Percentiles rank a stretch among this genome's conserved stretches.
Conservation (phyloP, 2,797 vertebrate species). For the Enteromius thamalakanensis region DNA sequence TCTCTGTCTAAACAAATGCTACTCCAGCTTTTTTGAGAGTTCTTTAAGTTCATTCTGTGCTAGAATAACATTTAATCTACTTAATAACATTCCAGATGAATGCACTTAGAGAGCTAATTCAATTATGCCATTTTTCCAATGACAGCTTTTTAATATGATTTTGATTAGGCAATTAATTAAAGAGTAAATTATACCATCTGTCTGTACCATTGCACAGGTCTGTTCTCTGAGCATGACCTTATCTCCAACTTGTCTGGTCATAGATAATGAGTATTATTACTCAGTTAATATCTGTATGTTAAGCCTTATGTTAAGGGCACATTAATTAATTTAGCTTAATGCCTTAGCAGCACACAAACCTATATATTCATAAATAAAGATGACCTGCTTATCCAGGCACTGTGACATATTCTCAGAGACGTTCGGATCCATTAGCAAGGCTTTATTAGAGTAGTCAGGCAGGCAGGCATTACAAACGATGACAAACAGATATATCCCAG, state of each 20-base stretch:
- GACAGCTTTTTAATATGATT: constrained; percentile 31
- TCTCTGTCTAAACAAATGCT: not conserved
- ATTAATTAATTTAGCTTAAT: constrained; percentile 7
- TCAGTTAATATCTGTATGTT: not conserved
- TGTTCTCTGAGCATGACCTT: not conserved
- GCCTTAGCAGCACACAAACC: constrained; percentile 17
- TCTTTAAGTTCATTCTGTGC: constrained; percentile 1
- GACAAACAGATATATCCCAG: too few species aligned
- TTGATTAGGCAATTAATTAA: constrained; percentile 31
- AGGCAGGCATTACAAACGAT: too few species aligned
- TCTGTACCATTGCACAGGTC: not conserved
- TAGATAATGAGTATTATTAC: constrained; percentile 14
- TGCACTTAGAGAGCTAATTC: constrained; percentile 4
- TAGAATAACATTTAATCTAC: constrained; percentile 14
- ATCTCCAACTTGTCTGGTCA: constrained; percentile 1
- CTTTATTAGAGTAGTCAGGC: too few species aligned
- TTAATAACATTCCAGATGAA: constrained; percentile 18
- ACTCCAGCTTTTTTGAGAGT: not conserved
- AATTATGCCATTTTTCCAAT: constrained; percentile 21
- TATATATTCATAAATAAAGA: constrained; percentile 35
- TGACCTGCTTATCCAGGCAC: constrained; percentile 27
- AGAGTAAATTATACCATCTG: constrained; percentile 18
- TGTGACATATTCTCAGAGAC: too few species aligned
- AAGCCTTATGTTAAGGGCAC: not conserved
- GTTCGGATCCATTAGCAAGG: too few species aligned